phyloP scores from a whole-genome alignment of 2,797 vertebrate species.

The Delichon dasypus region DNA sequence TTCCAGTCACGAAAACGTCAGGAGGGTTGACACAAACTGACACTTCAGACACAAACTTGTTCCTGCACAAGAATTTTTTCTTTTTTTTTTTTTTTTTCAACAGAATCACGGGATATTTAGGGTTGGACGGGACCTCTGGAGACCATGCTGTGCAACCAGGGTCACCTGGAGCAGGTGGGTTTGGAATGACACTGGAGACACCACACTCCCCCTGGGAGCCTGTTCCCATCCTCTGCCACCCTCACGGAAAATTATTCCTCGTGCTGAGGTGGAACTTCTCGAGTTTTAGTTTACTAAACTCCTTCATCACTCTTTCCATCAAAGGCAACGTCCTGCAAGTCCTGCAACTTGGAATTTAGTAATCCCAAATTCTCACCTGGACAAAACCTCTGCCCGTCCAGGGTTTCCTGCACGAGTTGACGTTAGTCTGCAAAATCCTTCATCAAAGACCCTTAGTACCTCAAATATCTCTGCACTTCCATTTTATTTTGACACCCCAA shows the following conservation, averaged over 20 bases:
- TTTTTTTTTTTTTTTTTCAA: background rate
- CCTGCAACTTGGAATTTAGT: background rate
- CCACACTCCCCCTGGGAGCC: rapidly evolving
- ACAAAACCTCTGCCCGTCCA: background rate
- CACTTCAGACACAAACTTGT: background rate
- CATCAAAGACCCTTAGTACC: background rate
- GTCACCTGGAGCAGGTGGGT: background rate
- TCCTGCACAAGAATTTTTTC: too few relatives aligned
- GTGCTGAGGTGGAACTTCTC: background rate
- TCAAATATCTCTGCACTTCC: background rate
- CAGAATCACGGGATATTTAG: background rate
- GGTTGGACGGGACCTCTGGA: background rate
- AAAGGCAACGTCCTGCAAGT: background rate
- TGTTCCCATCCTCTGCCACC: background rate
- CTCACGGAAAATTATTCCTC: background rate
- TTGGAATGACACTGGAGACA: background rate
- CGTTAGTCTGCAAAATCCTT: background rate
- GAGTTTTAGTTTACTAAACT: background rate
- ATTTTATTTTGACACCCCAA: background rate
- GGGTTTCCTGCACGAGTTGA: background rate
- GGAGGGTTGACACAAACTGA: background rate
- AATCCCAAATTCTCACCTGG: background rate
- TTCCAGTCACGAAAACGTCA: background rate
- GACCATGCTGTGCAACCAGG: background rate
- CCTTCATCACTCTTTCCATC: background rate